phyloP scores from a whole-genome alignment of 2,888 invertebrate genomes.

The Acanthopleura granulata region DNA sequence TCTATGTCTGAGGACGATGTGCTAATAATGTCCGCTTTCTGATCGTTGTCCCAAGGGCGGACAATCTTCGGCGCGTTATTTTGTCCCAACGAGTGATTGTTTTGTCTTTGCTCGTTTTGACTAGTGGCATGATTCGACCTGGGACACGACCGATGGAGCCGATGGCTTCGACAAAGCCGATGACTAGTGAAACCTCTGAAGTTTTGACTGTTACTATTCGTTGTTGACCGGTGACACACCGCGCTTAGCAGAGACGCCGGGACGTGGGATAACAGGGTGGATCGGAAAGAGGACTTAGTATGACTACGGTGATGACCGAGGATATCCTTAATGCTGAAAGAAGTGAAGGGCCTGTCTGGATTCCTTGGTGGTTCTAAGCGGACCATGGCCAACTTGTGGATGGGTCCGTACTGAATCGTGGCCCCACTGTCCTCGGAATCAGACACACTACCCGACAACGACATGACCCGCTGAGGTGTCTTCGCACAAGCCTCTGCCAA shows the following conservation, averaged over 20 bases:
- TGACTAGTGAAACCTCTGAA: neutral
- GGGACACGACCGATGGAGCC: neutral
- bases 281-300: neutral
- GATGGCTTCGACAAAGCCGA: neutral
- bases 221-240: neutral
- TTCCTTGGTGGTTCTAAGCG: slow-evolving; percentile 55
- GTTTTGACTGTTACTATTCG: neutral
- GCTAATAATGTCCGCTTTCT: slow-evolving; percentile 28
- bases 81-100: neutral
- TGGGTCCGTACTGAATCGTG: slow-evolving; percentile 43
- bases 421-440: slow-evolving; percentile 4
- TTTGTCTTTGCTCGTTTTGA: neutral
- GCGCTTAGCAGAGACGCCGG: slow-evolving; percentile 3
- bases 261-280: neutral
- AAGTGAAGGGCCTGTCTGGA: slow-evolving; percentile 59
- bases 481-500: too few species aligned
- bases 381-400: slow-evolving; percentile 55
- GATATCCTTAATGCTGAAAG: slow-evolving; percentile 60
- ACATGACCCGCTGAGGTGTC: too few species aligned
- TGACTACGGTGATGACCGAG: slow-evolving; percentile 32
- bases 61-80: slow-evolving; percentile 41
- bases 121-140: neutral
- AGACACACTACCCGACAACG: neutral
- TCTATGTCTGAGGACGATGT: slow-evolving; percentile 53
- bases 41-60: slow-evolving; percentile 55